Conservation (phyloP, 2,113 vertebrate species). For the Pyrgilauda ruficollis region DNA sequence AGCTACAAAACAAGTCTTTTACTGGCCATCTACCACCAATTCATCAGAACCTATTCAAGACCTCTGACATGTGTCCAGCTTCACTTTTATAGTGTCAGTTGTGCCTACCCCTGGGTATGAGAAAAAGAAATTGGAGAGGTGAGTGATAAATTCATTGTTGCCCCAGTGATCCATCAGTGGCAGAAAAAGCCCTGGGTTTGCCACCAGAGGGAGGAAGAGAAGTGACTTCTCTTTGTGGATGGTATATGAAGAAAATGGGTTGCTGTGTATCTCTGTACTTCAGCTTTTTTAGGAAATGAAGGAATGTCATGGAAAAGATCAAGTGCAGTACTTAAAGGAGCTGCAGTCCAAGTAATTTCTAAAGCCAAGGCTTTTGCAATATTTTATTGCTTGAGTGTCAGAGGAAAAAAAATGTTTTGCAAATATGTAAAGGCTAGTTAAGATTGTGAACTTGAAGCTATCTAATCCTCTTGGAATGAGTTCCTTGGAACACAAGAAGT, state of each 20-base stretch:
- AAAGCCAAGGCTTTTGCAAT: neutral
- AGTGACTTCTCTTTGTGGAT: neutral
- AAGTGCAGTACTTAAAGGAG: neutral
- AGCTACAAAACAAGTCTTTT: neutral
- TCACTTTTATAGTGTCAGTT: neutral
- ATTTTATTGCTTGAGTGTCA: neutral
- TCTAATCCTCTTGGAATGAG: neutral
- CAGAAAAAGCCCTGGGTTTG: neutral
- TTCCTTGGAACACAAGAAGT: neutral
- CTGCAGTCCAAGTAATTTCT: neutral
- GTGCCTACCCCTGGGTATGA: neutral
- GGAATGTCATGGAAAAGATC: neutral
- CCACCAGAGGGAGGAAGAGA: slow-evolving; percentile 46
- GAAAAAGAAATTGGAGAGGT: neutral
- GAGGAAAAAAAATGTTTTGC: neutral
- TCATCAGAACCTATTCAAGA: neutral
- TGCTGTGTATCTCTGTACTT: neutral
- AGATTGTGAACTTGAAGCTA: neutral
- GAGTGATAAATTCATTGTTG: neutral
- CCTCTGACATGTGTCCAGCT: neutral
- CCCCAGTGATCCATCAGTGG: neutral
- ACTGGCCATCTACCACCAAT: neutral
- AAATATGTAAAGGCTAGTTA: neutral
- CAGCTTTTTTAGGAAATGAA: neutral
- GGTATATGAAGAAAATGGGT: neutral